Evolutionary conservation across 2,888 invertebrate species (phyloP), one percentile per base, ranked within the genome.

Genomic region (Lamproptera curius): DNA sequence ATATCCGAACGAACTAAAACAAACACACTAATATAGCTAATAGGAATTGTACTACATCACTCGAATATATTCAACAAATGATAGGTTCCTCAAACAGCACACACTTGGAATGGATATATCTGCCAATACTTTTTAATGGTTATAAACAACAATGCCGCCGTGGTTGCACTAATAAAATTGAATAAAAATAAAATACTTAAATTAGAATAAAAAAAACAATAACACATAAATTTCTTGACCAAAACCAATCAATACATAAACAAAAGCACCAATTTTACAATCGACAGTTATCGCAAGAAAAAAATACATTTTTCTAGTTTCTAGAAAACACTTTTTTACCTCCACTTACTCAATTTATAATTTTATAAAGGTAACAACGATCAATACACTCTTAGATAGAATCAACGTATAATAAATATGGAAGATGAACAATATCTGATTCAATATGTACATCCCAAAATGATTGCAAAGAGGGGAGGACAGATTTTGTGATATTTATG

Each of bases 351-450:
- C 15, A 15, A 23, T 20, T 38, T 42, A 48, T 42, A 48, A 39
- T 42, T 38, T 35, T 26, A 37, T 13, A 38, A 16, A 37, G 16
- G 5, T 42, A 42, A n/a, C 17, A 48, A 48, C 47, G 38, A 42
- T 42, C 38, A 13, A 48, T 48, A 48, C 42, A 48, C 38, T 48
- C 33, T 31, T 48, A 42, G 28, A 15, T 43, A 43, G 16, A 31
- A 31, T 48, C 38, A 48, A 48, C 47, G 42, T 23, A 31, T 42
- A 38, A 38, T 48, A 48, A 42, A 45, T 45, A 49, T 44, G 31
- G 43, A 38, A 34, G 38, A 10, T 36, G 16, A 31, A 44, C 14
- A 46, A 41, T 39, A 31, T 36, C 10, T 42, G 31, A 42, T 15
- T 47, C 42, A 49, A 50, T 41, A 48, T 23, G 20, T 34, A 40